Conservation (phyloP, 2,113 vertebrate species). For the Coregonus clupeaformis region DNA sequence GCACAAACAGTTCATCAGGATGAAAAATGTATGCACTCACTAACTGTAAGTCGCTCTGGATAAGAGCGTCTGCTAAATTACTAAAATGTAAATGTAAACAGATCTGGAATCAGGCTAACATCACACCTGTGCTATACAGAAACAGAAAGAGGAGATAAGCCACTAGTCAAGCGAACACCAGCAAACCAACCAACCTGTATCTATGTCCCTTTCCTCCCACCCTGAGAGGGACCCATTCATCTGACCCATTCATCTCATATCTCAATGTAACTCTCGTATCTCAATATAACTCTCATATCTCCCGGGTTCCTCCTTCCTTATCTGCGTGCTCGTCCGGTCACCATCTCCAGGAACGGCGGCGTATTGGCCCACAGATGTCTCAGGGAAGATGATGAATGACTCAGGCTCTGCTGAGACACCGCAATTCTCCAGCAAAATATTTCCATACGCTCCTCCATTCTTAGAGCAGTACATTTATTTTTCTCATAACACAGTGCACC, state of each 20-base stretch:
- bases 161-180: no score
- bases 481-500: neutral
- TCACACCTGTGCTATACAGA: no score
- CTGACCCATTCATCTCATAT: neutral
- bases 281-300: neutral
- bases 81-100: no score
- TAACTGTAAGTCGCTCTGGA: no score
- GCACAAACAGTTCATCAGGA: no score
- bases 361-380: neutral
- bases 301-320: neutral
- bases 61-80: no score
- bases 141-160: no score
- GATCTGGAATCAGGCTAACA: no score
- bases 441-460: neutral
- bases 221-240: neutral
- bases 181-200: no score
- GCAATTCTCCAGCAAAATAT: neutral
- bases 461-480: neutral
- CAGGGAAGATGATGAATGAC: constrained; percentile 6
- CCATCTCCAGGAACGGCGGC: neutral
- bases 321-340: neutral
- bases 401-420: neutral
- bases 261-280: neutral
- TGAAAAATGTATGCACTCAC: no score
- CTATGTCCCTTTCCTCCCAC: neutral